A percentile compares a stretch with the other conserved stretches of the same genome.
These are phyloP conservation scores for Galbula dea DNA, from an alignment of 2,113 vertebrate species.

Conservation along the genomic window DNA sequence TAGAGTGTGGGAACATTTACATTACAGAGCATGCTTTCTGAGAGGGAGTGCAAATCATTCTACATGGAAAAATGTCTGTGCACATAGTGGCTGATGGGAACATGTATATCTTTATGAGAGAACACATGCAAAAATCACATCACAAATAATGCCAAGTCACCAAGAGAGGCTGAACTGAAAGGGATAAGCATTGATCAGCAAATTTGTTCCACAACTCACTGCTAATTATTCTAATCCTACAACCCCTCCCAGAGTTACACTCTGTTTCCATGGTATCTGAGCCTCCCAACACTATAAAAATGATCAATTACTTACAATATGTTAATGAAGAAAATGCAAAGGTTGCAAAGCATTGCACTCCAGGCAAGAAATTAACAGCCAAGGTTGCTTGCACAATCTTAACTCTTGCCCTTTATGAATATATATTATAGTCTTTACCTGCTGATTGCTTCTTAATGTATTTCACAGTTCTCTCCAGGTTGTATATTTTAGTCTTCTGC, in stretches of 20 bases:
- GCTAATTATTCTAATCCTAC: background rate
- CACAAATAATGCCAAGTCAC: background rate
- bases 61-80: background rate
- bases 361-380: conserved; percentile 33
- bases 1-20: background rate
- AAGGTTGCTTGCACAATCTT: background rate
- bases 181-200: background rate
- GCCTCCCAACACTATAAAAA: conserved; percentile 24
- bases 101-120: background rate
- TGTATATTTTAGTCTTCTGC: background rate
- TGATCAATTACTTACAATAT: background rate
- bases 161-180: background rate
- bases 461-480: background rate
- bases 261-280: conserved; percentile 32
- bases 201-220: background rate
- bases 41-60: background rate
- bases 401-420: background rate
- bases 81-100: background rate
- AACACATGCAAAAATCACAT: background rate
- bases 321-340: conserved; percentile 41
- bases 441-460: background rate
- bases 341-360: conserved; percentile 16
- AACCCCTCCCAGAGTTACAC: background rate
- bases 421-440: background rate
- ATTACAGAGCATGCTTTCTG: background rate